Percentiles rank a stretch among this genome's conserved stretches.
These are phyloP conservation scores for Sebastolobus altivelis DNA, from an alignment of 2,797 vertebrate species.

Conservation along the genomic window DNA sequence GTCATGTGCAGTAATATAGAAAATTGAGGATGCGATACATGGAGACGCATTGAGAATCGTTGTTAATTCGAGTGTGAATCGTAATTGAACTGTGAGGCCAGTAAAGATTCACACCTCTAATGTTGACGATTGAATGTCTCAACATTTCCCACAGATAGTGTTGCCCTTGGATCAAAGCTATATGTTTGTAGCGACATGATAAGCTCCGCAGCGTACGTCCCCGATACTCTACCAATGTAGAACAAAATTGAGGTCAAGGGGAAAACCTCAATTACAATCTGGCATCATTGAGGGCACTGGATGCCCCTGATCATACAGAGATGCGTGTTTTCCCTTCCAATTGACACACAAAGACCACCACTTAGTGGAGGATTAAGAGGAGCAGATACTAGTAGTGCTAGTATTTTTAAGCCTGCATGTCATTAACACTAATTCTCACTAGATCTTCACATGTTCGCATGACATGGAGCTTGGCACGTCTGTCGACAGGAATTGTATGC, in stretches of 20 bases:
- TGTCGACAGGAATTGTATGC: not conserved
- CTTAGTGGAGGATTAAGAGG: slow-evolving; percentile 29
- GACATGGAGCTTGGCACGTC: slow-evolving; percentile 9
- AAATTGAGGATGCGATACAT: no score
- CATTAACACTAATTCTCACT: slow-evolving; percentile 41
- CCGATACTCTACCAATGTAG: not conserved
- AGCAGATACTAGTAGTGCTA: slow-evolving; percentile 9
- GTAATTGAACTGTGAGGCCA: no score
- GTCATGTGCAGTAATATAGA: no score
- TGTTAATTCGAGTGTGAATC: no score
- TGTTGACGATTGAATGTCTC: not conserved
- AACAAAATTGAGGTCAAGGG: slow-evolving; percentile 35
- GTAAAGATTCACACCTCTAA: no score
- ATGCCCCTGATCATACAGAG: slow-evolving; percentile 4
- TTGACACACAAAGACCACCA: slow-evolving; percentile 7
- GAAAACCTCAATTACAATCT: slow-evolving; percentile 29
- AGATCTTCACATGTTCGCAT: slow-evolving; percentile 32
- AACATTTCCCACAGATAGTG: not conserved
- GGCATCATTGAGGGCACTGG: slow-evolving; percentile 8
- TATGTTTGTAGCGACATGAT: not conserved
- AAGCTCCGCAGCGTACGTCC: not conserved
- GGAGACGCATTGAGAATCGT: no score
- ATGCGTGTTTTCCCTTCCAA: not conserved
- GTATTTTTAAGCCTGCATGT: slow-evolving; percentile 33
- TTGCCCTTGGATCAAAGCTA: not conserved